Evolutionary conservation across 2,888 invertebrate species (phyloP), one percentile per base, ranked within the genome.

Genomic region (Arge pagana): DNA sequence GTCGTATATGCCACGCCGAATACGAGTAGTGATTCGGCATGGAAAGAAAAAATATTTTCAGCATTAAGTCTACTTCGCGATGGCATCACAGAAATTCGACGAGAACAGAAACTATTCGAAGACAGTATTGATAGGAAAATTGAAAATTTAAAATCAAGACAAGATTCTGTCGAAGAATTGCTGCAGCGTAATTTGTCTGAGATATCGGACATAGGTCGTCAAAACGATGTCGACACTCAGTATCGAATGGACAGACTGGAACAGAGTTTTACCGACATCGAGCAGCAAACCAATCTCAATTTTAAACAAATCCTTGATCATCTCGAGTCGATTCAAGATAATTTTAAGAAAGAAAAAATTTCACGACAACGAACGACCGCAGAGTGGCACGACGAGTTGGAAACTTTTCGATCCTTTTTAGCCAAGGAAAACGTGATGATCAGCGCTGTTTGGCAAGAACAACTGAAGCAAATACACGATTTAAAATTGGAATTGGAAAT

Each of bases 401-500:
- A 71, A 5, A 71, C 77, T 21, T 56, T 79, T 8, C 75, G 74
- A 54, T 68, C 68, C 16, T 67, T 70, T 13, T 65, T 76, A 6
- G 62, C 71, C 0, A 68, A 76, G 36, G 79, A 81, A 53, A 78
- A 73, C 53, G 64, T 71, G 0, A 64, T 71, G 7, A 62, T 74
- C 19, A 68, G 68, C 2, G 71, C 71, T 2, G 60, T 79, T 24
- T 78, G 77, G 73, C 73, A 72, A 30, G 76, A 78, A 30, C 76
- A 78, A 24, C 66, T 72, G 16, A 59, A 67, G 31, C 57, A 69
- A 15, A 58, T 78, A 15, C 78, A 81, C 39, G 78, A 82, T 7
- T 60, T 82, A 3, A 82, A 81, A 59, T 76, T 83, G 15, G 79
- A 81, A 1, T 77, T 81, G 11, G 82, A 82, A 3, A 80, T 81